Base-by-base conservation (phyloP, 2,797 vertebrate genomes). In the Centropyge bicolor region DNA sequence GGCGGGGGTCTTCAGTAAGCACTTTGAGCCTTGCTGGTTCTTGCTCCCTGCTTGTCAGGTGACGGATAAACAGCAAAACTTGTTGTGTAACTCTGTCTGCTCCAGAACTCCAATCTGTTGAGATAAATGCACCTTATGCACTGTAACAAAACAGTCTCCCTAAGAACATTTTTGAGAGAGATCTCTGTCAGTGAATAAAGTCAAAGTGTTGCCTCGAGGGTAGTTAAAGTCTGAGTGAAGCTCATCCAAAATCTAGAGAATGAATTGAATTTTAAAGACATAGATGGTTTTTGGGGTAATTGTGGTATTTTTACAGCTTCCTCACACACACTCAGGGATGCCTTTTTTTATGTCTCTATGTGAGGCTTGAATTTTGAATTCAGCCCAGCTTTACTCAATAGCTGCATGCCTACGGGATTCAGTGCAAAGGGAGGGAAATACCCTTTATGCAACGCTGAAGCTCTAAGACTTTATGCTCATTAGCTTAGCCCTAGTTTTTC, bases 1-100 rank as follows among this genome's bases (percentile, higher is more conserved):
- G 8, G 60, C 45, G 64, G 70, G 80, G 56, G 76, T 62, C 63
- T 59, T 70, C 45, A 66, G 6, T 57, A 41, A 70, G 70, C 75
- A 43, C 78, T 76, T 45, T 24, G 49, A 62, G 41, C 74, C 57
- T 31, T 76, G 77, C 79, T 75, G 71, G 35, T 74, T 82, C 19
- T 74, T 67, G 60, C 66, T 76, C 60, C 48, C 17, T 11, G 51
- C 54, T 69, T 36, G 8, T 54, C 60, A 73, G 49, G 45, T 57
- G 27, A 70, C 72, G 46, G 52, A 78, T 65, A 66, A 81, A 80
- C 59, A 22, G 64, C 61, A 75, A 9, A 60, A 78, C 73, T 66
- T 59, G 57, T 65, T 54, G 54, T 65, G 43, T 65, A 67, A 80
- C 49, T 60, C 66, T 69, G 80, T 38, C 24, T 73, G 68, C 64